Base-by-base conservation (phyloP, 1,140 invertebrate species). In the Aphelenchoides avenae region DNA sequence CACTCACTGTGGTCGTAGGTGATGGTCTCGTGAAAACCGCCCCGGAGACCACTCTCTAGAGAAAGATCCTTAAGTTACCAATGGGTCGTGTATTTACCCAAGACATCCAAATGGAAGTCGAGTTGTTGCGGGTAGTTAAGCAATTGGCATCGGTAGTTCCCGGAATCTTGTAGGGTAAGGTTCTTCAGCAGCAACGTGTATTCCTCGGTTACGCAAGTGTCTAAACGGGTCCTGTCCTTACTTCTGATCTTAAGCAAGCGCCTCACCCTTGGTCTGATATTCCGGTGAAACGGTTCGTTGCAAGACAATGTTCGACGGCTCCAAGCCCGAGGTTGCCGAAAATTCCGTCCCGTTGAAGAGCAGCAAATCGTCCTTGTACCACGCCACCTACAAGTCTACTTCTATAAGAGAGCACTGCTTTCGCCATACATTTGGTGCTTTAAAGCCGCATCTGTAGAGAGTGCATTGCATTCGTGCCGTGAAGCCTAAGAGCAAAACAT, bases 271-370 rank as follows among this genome's bases (percentile, higher is more conserved):
- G 11, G 27, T 31, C 22, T 39, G 29, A 46, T 36, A 20, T 52
- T 61, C 58, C 2, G 49, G 34, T 29, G 15, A 29, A 11, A 31
- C 20, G 18, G 55, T 52, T 15, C 36, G 9, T 42, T 66, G 64
- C 29, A 66, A 52, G 37, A 66, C 33, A 42, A 66, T 57, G 26
- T 57, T 53, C n/a, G 30, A 39, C 13, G 64, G 64, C 31, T 66
- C 64, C 44, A 66, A 27, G 26, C 64, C 64, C 6, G 64, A 68
- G 36, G 66, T 55, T 13, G 66, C 24, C 24, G 39, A 18, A 64
- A 66, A 66, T 40, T 66, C 58, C 31, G 66, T 66, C 39, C 64
- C 64, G 43, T 66, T 66, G 49, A 66, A 66, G 15, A 66, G 24
- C 9, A 70, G 11, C 27, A 66, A 20, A 40, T 71, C 64, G 33